phyloP scores from a whole-genome alignment of 2,888 invertebrate genomes.

The Ormyrus nitidulus region DNA sequence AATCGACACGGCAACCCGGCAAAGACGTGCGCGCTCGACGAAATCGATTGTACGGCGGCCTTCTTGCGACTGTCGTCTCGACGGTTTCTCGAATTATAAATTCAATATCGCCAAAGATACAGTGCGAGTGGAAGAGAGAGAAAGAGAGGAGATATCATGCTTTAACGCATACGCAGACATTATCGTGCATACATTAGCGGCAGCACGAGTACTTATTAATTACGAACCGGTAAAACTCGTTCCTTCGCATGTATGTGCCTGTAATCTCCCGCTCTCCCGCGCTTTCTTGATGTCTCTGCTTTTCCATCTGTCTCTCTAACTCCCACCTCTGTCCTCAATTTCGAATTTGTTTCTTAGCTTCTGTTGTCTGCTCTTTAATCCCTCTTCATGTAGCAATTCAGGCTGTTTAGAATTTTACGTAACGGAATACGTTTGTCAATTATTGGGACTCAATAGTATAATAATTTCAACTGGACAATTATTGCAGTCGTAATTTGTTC shows the following conservation, averaged over 20 bases:
- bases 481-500: too few species aligned
- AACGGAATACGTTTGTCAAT: too few species aligned
- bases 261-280: neutral
- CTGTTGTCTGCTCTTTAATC: too few species aligned
- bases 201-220: constrained; percentile 31
- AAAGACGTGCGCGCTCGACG: constrained; percentile 1
- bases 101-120: neutral
- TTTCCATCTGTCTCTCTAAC: neutral
- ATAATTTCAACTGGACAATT: too few species aligned
- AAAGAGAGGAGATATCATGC: constrained; percentile 2
- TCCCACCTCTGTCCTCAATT: too few species aligned
- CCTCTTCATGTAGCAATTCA: too few species aligned
- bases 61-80: constrained; percentile 32
- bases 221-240: constrained; percentile 53
- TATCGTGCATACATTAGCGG: constrained; percentile 25
- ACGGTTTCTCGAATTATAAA: constrained; percentile 2
- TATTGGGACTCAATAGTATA: too few species aligned
- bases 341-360: too few species aligned
- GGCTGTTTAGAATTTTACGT: too few species aligned
- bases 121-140: constrained; percentile 6
- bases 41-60: constrained; percentile 42
- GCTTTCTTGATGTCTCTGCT: constrained; percentile 12
- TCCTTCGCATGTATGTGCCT: neutral
- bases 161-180: neutral
- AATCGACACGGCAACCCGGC: neutral